A percentile compares a stretch with the other conserved stretches of the same genome.
phyloP scores from a whole-genome alignment of 2,113 vertebrate species.

The Calidris pugnax region DNA sequence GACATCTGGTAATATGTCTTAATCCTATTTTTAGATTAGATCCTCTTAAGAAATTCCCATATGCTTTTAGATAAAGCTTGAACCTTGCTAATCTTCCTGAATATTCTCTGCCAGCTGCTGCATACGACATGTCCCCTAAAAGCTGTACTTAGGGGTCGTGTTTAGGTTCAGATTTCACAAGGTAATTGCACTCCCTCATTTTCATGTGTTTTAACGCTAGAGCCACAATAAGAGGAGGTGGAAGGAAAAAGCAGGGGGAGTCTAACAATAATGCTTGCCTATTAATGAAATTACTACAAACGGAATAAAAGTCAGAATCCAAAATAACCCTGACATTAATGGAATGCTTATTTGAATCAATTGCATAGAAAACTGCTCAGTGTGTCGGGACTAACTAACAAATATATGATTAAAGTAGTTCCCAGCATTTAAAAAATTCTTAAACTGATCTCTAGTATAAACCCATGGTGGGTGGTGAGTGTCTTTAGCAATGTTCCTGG shows the following conservation, averaged over 20 bases:
- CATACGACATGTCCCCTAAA: neutral
- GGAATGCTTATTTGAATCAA: slow-evolving; percentile 21
- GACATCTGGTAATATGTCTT: slow-evolving; percentile 74
- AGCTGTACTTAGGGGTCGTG: neutral
- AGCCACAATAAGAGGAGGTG: neutral
- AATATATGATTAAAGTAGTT: slow-evolving; percentile 45
- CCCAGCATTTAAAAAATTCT: slow-evolving; percentile 44
- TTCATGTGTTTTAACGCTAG: slow-evolving; percentile 34
- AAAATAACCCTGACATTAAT: slow-evolving; percentile 37
- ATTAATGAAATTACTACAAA: slow-evolving; percentile 47
- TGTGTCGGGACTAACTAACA: slow-evolving; percentile 6
- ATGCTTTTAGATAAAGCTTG: slow-evolving; percentile 55
- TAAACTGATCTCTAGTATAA: slow-evolving; percentile 25
- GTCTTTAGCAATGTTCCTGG: slow-evolving; percentile 47
- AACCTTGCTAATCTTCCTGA: slow-evolving; percentile 57
- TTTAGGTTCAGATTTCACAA: slow-evolving; percentile 53
- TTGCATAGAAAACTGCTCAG: neutral
- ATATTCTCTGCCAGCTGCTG: slow-evolving; percentile 45
- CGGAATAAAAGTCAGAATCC: slow-evolving; percentile 25
- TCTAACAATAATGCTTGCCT: neutral
- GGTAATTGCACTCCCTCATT: slow-evolving; percentile 42
- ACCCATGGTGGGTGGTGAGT: slow-evolving; percentile 2
- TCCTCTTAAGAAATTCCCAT: slow-evolving; percentile 63
- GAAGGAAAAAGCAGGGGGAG: neutral
- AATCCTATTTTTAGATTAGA: slow-evolving; percentile 75